Evolutionary conservation across 2,113 vertebrate genomes (phyloP).

Genomic region (Stictonetta naevosa): DNA sequence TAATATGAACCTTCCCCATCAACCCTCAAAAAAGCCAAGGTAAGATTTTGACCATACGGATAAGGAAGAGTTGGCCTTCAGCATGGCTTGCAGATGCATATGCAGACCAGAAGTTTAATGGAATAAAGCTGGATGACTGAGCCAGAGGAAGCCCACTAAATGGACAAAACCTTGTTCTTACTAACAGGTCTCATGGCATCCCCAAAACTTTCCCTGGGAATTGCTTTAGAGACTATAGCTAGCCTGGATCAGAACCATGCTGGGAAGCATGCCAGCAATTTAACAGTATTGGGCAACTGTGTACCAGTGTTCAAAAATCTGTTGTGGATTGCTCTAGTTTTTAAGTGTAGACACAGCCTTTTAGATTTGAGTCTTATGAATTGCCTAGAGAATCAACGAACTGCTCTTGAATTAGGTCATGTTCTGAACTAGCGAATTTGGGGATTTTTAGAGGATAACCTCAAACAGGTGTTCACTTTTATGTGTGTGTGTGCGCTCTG

Average conservation of each 20-base stretch:
- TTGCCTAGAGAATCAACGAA: not conserved
- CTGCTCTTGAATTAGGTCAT: not conserved
- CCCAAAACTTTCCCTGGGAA: not conserved
- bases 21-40: not conserved
- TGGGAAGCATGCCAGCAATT: not conserved
- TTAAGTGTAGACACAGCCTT: not conserved
- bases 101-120: not conserved
- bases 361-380: not conserved
- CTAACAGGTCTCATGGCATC: not conserved
- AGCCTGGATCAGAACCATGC: not conserved
- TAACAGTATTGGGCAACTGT: not conserved
- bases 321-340: not conserved
- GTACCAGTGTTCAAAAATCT: not conserved
- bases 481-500: too few species aligned
- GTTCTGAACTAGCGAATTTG: not conserved
- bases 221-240: not conserved
- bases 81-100: not conserved
- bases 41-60: not conserved
- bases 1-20: accelerated
- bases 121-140: not conserved
- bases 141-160: not conserved
- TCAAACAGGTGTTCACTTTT: not conserved
- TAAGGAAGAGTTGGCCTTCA: not conserved
- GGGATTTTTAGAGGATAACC: not conserved
- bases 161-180: not conserved